Evolutionary conservation across 2,888 invertebrate genomes (phyloP).

Genomic region (Zaprionus lineosus): DNA sequence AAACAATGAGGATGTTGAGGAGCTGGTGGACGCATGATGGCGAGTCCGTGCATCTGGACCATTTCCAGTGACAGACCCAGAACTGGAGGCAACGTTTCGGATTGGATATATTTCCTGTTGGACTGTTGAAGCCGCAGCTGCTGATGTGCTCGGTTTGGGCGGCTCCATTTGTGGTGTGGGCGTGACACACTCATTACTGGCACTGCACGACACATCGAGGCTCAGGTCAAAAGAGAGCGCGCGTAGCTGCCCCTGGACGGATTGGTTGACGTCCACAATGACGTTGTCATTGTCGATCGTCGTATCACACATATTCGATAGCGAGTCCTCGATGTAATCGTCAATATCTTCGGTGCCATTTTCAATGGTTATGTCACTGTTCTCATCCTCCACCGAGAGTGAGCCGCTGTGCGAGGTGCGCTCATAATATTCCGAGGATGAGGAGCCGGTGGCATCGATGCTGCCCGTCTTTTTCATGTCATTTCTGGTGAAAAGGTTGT

Average conservation of each 20-base stretch:
- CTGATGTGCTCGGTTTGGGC: slow-evolving; percentile 39
- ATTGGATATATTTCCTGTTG: too few relatives aligned
- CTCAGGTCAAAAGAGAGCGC: slow-evolving; percentile 55
- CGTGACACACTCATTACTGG: slow-evolving; percentile 42
- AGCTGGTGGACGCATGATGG: slow-evolving; percentile 26
- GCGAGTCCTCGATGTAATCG: slow-evolving; percentile 80
- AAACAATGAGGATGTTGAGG: slow-evolving; percentile 39
- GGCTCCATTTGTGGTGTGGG: slow-evolving; percentile 40
- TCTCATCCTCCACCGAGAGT: slow-evolving; percentile 82
- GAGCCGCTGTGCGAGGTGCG: slow-evolving; percentile 78
- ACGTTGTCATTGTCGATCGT: slow-evolving; percentile 65
- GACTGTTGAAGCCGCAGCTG: slow-evolving; percentile 38
- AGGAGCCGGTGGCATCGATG: slow-evolving; percentile 68
- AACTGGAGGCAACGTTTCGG: too few relatives aligned
- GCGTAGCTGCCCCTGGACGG: slow-evolving; percentile 46
- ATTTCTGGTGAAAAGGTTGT: slow-evolving; percentile 33
- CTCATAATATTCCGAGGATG: slow-evolving; percentile 72
- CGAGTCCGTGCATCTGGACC: slow-evolving; percentile 3
- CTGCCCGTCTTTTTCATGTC: slow-evolving; percentile 72
- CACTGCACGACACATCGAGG: slow-evolving; percentile 24
- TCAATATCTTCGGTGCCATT: slow-evolving; percentile 80
- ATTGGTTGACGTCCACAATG: slow-evolving; percentile 26
- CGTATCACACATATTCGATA: slow-evolving; percentile 79
- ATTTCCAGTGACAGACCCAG: too few relatives aligned
- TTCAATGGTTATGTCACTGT: slow-evolving; percentile 81